Evolutionary conservation across 1,140 invertebrate genomes (phyloP), one percentile per base, ranked within the genome.

Genomic region (Meloidogyne chitwoodi): DNA sequence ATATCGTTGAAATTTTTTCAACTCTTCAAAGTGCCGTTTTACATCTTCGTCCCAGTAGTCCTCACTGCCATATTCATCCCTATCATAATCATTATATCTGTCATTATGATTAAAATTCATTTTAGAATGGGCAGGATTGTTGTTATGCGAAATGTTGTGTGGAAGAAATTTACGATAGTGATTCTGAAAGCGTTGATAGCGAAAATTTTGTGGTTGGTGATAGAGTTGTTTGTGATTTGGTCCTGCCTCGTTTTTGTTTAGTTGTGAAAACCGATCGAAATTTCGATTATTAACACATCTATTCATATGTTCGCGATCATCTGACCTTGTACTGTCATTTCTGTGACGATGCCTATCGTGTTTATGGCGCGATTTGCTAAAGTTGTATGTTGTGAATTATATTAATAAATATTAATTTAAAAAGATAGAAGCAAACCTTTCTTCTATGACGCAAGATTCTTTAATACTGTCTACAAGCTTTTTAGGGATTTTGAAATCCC

Each of bases 401-500:
- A 41, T 14, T 14, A 41, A 10, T n/a, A n/a, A n/a, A n/a, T n/a
- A n/a, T n/a, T n/a, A 41, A 14, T 41, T 41, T 41, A 41, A 12
- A 41, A 41, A 41, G 16, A 41, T 14, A 41, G 16, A 12, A 41
- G 16, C 38, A 56, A 56, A 56, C 48, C 48, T 56, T 6, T 56
- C 48, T 1, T 56, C 48, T n/a, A 19, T 56, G 4, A n/a, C 34
- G 10, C 34, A n/a, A 56, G 48, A 56, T 22, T 56, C 48, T 56
- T 56, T 56, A 56, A 56, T 56, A 19, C 48, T 56, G n/a, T 41
- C 29, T 5, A 34, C 56, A 56, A 73, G 29, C 34, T 73, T 73
- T n/a, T 73, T 73, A n/a, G 70, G 70, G n/a, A 73, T 73, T 6
- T 64, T 61, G 38, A 73, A 73, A 24, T 56, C 70, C 70, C 56